phyloP scores from a whole-genome alignment of 2,888 invertebrate species.

The Chymomyza amoena region DNA sequence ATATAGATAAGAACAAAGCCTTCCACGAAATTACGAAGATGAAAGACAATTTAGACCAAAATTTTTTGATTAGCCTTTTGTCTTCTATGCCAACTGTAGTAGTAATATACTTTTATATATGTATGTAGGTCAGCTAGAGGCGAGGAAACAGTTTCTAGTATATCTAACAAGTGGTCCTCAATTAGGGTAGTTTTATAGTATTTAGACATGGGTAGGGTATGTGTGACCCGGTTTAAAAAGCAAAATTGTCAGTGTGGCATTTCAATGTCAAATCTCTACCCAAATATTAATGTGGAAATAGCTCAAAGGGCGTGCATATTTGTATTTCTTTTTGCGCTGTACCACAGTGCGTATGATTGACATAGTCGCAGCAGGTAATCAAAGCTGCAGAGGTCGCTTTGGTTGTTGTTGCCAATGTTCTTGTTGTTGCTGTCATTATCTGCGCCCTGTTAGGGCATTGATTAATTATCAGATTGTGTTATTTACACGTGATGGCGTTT shows the following conservation, averaged over 20 bases:
- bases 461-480: conserved; percentile 51
- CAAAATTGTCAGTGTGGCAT: conserved; percentile 10
- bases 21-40: background rate
- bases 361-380: conserved; percentile 28
- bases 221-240: background rate
- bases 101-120: background rate
- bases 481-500: background rate
- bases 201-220: background rate
- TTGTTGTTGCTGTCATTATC: background rate
- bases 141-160: background rate
- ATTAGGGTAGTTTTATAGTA: background rate
- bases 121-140: background rate
- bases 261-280: background rate
- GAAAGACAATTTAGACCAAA: background rate
- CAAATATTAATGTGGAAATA: background rate
- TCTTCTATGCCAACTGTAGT: conserved; percentile 3
- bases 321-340: conserved; percentile 30
- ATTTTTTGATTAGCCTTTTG: conserved; percentile 7
- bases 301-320: conserved; percentile 7
- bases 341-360: conserved; percentile 65
- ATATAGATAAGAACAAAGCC: background rate
- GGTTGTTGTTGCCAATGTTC: too few relatives aligned
- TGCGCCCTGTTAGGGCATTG: conserved; percentile 43
- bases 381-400: background rate
- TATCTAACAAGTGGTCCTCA: background rate